Conservation (phyloP, 2,797 vertebrate species). For the Melanotaenia pygmaea region DNA sequence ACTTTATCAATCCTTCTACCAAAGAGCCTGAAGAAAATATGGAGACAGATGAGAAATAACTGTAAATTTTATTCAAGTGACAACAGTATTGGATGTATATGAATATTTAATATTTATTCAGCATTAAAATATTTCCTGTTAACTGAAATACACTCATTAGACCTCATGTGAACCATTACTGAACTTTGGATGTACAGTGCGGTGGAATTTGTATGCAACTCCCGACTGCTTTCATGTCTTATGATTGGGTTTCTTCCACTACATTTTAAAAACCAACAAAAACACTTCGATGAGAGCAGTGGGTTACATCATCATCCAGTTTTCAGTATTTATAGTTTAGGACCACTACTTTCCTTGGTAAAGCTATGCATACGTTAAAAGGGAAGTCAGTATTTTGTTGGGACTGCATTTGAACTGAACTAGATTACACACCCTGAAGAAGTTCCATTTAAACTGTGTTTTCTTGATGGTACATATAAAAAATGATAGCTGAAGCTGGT, state of each 20-base stretch:
- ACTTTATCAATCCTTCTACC: slow-evolving; percentile 73
- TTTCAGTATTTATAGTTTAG: slow-evolving; percentile 78
- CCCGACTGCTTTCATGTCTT: slow-evolving; percentile 69
- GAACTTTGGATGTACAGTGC: slow-evolving; percentile 50
- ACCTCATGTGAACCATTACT: slow-evolving; percentile 53
- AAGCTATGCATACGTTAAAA: slow-evolving; percentile 81
- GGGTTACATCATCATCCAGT: slow-evolving; percentile 80
- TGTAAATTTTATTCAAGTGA: slow-evolving; percentile 66
- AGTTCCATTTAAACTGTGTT: slow-evolving; percentile 42
- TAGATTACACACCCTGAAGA: slow-evolving; percentile 53
- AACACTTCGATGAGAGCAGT: slow-evolving; percentile 81
- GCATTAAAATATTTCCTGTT: slow-evolving; percentile 60
- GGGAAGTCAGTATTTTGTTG: slow-evolving; percentile 71
- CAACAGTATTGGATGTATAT: slow-evolving; percentile 69
- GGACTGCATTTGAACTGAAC: slow-evolving; percentile 66
- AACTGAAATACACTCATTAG: slow-evolving; percentile 57
- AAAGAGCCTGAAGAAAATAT: slow-evolving; percentile 68
- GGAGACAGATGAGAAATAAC: slow-evolving; percentile 49
- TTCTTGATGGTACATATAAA: slow-evolving; percentile 34
- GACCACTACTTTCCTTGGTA: slow-evolving; percentile 69
- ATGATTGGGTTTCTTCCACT: slow-evolving; percentile 82
- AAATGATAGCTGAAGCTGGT: slow-evolving; percentile 47
- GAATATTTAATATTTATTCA: slow-evolving; percentile 83
- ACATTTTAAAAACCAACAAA: slow-evolving; percentile 72
- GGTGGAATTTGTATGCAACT: slow-evolving; percentile 58